Base-by-base conservation (phyloP, 1,140 invertebrate genomes). In the Anagrus nilaparvatae region DNA sequence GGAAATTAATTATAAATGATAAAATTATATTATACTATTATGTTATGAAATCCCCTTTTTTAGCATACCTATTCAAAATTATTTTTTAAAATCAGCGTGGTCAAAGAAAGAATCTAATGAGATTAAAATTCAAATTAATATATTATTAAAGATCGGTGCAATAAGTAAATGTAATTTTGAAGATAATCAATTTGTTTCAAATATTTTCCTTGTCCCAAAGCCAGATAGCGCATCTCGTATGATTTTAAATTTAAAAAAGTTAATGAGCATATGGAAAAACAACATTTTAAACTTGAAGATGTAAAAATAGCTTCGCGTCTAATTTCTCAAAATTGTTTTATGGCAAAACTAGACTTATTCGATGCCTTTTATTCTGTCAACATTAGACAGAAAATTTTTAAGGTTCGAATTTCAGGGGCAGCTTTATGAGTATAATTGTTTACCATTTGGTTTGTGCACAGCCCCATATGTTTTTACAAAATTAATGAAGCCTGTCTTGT, bases 31-130 rank as follows among this genome's bases (percentile, higher is more conserved):
- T 44, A 8, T 12, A 32, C 5, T 42, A 14, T 7, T 5, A 17
- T 40, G 40, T 8, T 43, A 31, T 29, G 21, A 33, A 19, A 49
- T 49, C 5, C 38, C 31, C 3, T 50, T 39, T 24, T 13, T 13
- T 5, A 7, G n/a, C 7, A 36, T 4, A 18, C 19, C 19, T 7
- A 8, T 7, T 9, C 18, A 36, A n/a, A 21, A 3, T 7, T 5
- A 6, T 8, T 6, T 36, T 5, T 21, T 9, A 18, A 19, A 33
- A 19, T 12, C 4, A 33, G 6, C 19, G 13, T 14, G 6, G 7
- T 17, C 5, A 16, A 4, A 33, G n/a, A 7, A 7, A 21, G 9
- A 21, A 24, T 3, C 3, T 17, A 21, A 36, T 3, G 3, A 36
- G 5, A 13, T 4, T 12, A 36, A 12, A 21, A 17, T 6, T n/a